phyloP scores from a whole-genome alignment of 2,113 vertebrate genomes.

The Pycnonotus jocosus region DNA sequence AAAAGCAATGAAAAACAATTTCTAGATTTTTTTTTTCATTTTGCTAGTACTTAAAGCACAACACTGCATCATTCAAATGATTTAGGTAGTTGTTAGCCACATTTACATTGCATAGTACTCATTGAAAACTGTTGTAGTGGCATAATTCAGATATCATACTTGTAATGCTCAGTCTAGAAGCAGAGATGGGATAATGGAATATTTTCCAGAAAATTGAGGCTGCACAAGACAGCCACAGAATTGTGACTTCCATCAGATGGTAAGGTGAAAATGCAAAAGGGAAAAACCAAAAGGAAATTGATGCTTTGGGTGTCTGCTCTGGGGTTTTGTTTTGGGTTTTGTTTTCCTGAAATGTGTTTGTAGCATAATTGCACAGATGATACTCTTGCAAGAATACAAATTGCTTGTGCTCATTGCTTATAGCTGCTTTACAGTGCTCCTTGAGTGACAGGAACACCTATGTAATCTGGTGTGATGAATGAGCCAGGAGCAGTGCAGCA shows the following conservation, averaged over 20 bases:
- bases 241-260: background rate
- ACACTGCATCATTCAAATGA: background rate
- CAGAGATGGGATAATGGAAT: background rate
- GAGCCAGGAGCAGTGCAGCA: conserved; percentile 27
- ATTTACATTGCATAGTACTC: background rate
- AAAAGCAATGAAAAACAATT: background rate
- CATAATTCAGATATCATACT: background rate
- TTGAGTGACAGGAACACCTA: conserved; percentile 58
- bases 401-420: conserved; percentile 50
- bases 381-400: conserved; percentile 38
- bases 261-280: background rate
- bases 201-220: background rate
- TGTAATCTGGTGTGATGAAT: conserved; percentile 54
- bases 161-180: background rate
- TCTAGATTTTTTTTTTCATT: background rate
- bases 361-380: background rate
- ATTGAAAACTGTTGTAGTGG: background rate
- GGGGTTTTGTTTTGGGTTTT: background rate
- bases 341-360: conserved; percentile 9
- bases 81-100: background rate
- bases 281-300: background rate
- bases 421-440: conserved; percentile 9
- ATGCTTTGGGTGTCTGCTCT: background rate
- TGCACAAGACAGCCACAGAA: background rate
- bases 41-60: background rate